Evolutionary conservation across 2,113 vertebrate species (phyloP).

Genomic region (Hassar affinis): DNA sequence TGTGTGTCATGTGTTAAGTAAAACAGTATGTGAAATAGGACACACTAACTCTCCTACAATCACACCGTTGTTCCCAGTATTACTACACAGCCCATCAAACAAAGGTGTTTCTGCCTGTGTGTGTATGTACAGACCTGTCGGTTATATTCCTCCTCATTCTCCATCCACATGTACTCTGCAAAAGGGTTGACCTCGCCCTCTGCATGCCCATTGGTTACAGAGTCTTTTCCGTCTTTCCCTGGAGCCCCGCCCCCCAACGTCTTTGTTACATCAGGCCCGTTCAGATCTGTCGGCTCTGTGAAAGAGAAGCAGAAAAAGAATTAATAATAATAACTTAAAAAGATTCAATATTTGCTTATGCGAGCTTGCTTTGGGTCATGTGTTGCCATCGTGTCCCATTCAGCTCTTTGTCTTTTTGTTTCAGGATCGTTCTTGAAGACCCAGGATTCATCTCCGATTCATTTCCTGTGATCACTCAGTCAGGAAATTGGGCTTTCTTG

Average conservation of each 20-base stretch:
- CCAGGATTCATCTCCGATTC: too few species aligned
- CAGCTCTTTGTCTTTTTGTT: too few species aligned
- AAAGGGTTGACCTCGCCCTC: constrained; percentile 89
- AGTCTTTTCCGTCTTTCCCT: constrained; percentile 85
- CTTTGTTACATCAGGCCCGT: constrained; percentile 82
- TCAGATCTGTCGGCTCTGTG: constrained; percentile 85
- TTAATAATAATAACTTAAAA: too few species aligned
- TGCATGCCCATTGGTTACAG: constrained; percentile 80
- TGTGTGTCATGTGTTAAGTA: neutral
- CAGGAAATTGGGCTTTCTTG: too few species aligned
- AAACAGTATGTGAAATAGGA: neutral
- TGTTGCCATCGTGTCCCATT: too few species aligned
- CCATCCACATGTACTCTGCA: constrained; percentile 99
- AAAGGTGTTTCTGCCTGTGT: neutral
- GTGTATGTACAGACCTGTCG: constrained; percentile 77
- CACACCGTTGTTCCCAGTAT: neutral
- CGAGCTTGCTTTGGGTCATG: too few species aligned
- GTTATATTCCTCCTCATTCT: constrained; percentile 95
- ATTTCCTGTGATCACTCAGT: too few species aligned
- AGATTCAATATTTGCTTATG: too few species aligned
- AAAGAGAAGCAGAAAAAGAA: neutral
- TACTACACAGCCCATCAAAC: neutral
- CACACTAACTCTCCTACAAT: neutral
- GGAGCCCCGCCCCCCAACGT: constrained; percentile 69
- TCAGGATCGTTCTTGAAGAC: too few species aligned